Conservation (phyloP, 1,140 invertebrate species). For the Platyscapa corneri region DNA sequence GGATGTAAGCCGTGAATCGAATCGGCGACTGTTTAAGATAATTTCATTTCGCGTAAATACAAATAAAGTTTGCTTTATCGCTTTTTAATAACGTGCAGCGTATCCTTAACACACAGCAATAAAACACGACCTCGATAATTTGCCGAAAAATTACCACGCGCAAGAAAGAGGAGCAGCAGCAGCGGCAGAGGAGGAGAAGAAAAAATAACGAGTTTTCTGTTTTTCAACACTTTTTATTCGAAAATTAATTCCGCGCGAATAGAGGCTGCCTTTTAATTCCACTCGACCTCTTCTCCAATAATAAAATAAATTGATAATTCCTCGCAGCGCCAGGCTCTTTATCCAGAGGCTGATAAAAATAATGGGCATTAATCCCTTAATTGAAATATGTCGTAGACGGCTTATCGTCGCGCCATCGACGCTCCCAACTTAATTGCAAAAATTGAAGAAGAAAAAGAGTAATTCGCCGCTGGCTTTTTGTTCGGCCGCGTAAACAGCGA, state of each 20-base stretch:
- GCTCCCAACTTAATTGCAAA: conserved; percentile 18
- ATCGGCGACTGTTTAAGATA: neutral
- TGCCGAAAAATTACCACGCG: too few relatives aligned
- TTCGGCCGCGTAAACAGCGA: neutral
- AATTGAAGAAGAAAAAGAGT: conserved; percentile 11
- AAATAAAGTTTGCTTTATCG: neutral
- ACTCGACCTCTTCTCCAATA: neutral
- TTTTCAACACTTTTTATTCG: too few relatives aligned
- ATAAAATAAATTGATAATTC: neutral
- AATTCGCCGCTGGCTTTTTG: neutral
- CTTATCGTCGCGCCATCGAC: conserved; percentile 22
- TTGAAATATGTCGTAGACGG: conserved; percentile 15
- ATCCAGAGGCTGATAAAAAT: neutral
- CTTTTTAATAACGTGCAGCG: neutral
- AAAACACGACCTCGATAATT: too few relatives aligned
- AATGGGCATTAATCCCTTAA: conserved; percentile 22
- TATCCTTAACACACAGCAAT: too few relatives aligned
- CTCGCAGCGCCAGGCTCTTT: too few relatives aligned
- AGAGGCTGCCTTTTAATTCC: too few relatives aligned
- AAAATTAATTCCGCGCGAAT: too few relatives aligned
- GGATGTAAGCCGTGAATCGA: neutral
- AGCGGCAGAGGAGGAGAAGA: too few relatives aligned
- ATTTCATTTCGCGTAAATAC: neutral
- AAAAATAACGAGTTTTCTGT: too few relatives aligned
- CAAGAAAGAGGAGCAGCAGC: too few relatives aligned